Evolutionary conservation across 92 coral and sea anemone species (phyloP).

Genomic region (Chrysogorgia sp.): DNA sequence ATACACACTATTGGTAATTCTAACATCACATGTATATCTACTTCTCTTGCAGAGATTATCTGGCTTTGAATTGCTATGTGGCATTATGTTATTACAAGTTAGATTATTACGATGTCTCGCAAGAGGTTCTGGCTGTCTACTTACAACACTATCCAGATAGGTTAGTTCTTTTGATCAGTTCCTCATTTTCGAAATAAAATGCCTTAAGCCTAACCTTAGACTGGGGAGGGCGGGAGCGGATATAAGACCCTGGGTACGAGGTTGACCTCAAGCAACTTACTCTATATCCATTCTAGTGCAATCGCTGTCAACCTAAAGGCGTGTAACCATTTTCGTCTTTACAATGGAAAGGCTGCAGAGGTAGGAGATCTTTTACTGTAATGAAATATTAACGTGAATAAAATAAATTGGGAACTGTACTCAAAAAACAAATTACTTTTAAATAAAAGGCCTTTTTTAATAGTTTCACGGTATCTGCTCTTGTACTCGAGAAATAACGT

Average conservation of each 20-base stretch:
- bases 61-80: constrained; percentile 97
- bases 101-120: constrained; percentile 97
- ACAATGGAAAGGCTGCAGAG: constrained; percentile 99
- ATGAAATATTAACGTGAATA: no score
- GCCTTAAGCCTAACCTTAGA: no score
- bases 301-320: constrained; percentile 98
- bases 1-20: not conserved
- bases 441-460: no score
- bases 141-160: constrained; percentile 99
- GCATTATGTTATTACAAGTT: constrained; percentile 97
- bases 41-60: constrained; percentile 77
- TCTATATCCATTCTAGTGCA: constrained; percentile 62
- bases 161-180: constrained; percentile 53
- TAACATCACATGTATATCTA: not conserved
- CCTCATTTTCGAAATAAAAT: no score
- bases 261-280: not conserved
- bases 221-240: not conserved
- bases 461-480: no score
- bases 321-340: constrained; percentile 95
- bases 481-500: no score
- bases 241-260: no score
- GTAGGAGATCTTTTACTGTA: no score
- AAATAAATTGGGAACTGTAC: no score
- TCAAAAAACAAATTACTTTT: no score
- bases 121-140: constrained; percentile 96